Percentiles rank a stretch among this genome's conserved stretches.
Evolutionary conservation across 2,797 vertebrate genomes (phyloP).

Genomic region (Emys orbicularis): DNA sequence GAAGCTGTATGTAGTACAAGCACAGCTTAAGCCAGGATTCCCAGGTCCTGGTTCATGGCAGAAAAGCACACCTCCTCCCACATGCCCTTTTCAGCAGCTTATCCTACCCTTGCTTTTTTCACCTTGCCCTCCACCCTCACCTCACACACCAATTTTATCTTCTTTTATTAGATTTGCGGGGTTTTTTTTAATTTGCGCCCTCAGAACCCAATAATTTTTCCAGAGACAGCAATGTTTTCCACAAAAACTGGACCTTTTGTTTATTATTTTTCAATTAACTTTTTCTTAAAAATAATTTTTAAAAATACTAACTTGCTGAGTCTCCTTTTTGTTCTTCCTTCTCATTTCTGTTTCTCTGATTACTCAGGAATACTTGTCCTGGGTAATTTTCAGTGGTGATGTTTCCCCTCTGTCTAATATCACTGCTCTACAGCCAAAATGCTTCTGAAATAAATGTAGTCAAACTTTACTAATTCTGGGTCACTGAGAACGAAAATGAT

Average conservation of each 20-base stretch:
- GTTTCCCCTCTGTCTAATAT: not conserved
- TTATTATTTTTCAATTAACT: not conserved
- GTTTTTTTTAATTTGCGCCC: not conserved
- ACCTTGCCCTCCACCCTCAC: not conserved
- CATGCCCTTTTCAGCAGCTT: not conserved
- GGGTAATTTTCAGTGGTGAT: not conserved
- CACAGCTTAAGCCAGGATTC: not conserved
- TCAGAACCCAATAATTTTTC: not conserved
- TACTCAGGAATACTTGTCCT: not conserved
- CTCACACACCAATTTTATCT: not conserved
- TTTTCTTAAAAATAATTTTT: not conserved
- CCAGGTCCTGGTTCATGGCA: not conserved
- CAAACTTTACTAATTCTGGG: no score
- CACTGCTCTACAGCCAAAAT: no score
- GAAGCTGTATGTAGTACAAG: not conserved
- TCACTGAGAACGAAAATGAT: no score
- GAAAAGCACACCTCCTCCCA: not conserved
- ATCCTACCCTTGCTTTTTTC: not conserved
- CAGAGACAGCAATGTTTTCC: not conserved
- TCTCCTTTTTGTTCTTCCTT: not conserved
- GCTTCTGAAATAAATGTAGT: no score
- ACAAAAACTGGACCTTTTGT: not conserved
- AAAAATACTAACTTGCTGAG: not conserved
- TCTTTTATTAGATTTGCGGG: not conserved
- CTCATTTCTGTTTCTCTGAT: not conserved